Percentiles rank a stretch among this genome's conserved stretches.
phyloP scores from a whole-genome alignment of 1,140 invertebrate genomes.

The Drosophila miranda region DNA sequence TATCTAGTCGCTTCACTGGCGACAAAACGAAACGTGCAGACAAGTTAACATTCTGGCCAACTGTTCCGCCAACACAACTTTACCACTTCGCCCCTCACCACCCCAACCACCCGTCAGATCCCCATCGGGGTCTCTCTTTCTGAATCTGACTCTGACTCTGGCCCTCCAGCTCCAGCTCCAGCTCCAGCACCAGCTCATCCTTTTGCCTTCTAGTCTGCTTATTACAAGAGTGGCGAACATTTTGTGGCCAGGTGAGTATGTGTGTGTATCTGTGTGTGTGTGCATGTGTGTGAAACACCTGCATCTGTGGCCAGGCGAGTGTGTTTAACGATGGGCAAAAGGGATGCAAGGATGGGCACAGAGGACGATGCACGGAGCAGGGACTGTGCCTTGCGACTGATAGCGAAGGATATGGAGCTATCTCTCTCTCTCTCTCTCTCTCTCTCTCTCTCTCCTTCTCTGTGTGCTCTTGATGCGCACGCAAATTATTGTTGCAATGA shows the following conservation, averaged over 20 bases:
- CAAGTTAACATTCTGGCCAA: slow-evolving; percentile 72
- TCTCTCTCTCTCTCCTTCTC: background rate
- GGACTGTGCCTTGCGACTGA: too few relatives aligned
- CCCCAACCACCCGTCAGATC: too few relatives aligned
- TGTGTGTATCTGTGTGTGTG: background rate
- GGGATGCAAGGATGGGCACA: too few relatives aligned
- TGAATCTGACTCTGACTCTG: too few relatives aligned
- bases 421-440: slow-evolving; percentile 18
- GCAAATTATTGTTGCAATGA: slow-evolving; percentile 75
- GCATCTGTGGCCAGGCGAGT: slow-evolving; percentile 28
- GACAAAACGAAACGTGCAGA: slow-evolving; percentile 66
- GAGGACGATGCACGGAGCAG: too few relatives aligned
- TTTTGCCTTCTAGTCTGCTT: slow-evolving; percentile 38
- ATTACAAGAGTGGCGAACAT: slow-evolving; percentile 53
- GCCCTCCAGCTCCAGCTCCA: background rate
- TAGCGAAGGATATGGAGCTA: background rate
- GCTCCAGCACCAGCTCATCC: slow-evolving; percentile 4
- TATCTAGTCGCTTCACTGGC: slow-evolving; percentile 60
- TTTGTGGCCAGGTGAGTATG: slow-evolving; percentile 32
- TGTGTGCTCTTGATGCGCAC: slow-evolving; percentile 44
- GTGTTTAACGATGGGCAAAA: background rate
- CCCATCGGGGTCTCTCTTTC: too few relatives aligned
- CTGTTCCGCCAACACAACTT: slow-evolving; percentile 30
- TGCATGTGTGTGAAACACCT: slow-evolving; percentile 26
- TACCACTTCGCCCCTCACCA: background rate